Percentiles rank a stretch among this genome's conserved stretches.
These are phyloP conservation scores for Acleris emargana DNA, from an alignment of 2,888 invertebrate genomes.

Conservation along the genomic window DNA sequence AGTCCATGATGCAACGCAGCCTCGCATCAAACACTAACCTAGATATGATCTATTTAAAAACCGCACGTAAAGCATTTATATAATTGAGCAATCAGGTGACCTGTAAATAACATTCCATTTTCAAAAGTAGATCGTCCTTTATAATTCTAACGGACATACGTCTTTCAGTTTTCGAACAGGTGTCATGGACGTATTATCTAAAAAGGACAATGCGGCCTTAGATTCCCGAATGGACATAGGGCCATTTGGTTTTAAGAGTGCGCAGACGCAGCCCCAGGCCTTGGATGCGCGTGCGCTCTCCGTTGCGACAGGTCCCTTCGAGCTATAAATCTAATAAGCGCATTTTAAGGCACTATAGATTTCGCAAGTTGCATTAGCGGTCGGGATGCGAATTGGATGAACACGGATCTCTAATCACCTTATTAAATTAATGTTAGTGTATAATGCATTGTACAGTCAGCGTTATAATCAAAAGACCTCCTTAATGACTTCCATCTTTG, in stretches of 20 bases:
- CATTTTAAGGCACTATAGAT: conserved; percentile 9
- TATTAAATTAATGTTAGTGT: too few species aligned
- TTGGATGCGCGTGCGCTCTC: neutral
- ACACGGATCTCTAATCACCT: neutral
- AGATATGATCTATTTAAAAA: neutral
- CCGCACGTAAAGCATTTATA: neutral
- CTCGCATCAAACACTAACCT: neutral
- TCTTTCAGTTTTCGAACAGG: neutral
- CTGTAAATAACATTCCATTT: neutral
- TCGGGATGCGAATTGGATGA: neutral
- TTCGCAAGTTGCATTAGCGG: conserved; percentile 1
- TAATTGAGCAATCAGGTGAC: neutral
- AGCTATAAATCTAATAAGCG: neutral
- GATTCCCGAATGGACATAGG: neutral
- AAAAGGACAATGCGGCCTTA: neutral
- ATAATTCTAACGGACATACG: neutral
- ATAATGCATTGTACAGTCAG: too few species aligned
- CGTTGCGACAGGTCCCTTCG: conserved; percentile 4
- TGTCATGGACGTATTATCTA: neutral
- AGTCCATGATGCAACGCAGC: conserved; percentile 18
- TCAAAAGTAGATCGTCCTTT: neutral
- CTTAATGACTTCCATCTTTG: too few species aligned
- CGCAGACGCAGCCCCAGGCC: neutral
- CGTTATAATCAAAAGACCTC: too few species aligned
- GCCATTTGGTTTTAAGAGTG: neutral